phyloP scores from a whole-genome alignment of 1,140 invertebrate species.

The Pollicipes pollicipes region DNA sequence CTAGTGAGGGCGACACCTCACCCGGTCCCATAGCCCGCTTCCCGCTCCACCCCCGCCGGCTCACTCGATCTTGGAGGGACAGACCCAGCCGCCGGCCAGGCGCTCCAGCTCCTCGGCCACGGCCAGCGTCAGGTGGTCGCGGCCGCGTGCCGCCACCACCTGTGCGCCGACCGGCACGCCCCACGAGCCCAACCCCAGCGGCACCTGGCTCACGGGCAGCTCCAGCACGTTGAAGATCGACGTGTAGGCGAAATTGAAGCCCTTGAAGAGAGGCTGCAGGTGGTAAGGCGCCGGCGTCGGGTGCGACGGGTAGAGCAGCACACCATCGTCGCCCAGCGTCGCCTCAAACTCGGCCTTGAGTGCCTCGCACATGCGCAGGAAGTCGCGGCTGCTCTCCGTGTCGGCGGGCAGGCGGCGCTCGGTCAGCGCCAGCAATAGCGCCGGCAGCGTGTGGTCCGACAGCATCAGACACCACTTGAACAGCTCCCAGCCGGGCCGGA shows the following conservation, averaged over 20 bases:
- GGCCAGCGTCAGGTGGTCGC: conserved; percentile 30
- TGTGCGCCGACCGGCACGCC: conserved; percentile 53
- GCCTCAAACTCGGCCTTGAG: conserved; percentile 25
- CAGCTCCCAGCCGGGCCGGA: conserved; percentile 39
- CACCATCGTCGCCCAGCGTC: conserved; percentile 51
- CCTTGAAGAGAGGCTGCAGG: conserved; percentile 41
- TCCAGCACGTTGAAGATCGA: conserved; percentile 71
- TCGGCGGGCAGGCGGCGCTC: conserved; percentile 32
- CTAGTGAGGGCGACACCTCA: too few species aligned
- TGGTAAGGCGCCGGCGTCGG: conserved; percentile 70
- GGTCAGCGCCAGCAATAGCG: conserved; percentile 47
- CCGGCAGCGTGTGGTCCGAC: conserved; percentile 72
- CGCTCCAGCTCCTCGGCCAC: conserved; percentile 32
- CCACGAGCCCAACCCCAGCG: conserved; percentile 64
- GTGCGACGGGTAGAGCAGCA: conserved; percentile 63
- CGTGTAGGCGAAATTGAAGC: conserved; percentile 76
- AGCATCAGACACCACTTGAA: conserved; percentile 48
- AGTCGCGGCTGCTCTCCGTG: conserved; percentile 10
- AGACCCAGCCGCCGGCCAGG: conserved; percentile 18
- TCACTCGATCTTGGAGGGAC: conserved; percentile 17
- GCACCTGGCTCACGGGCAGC: conserved; percentile 66
- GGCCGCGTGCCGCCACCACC: conserved; percentile 25
- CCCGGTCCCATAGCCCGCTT: too few species aligned
- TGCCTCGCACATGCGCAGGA: conserved; percentile 13
- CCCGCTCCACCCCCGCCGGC: too few species aligned